A percentile compares a stretch with the other conserved stretches of the same genome.
phyloP scores from a whole-genome alignment of 92 coral and sea anemone genomes.

The Desmophyllum pertusum region DNA sequence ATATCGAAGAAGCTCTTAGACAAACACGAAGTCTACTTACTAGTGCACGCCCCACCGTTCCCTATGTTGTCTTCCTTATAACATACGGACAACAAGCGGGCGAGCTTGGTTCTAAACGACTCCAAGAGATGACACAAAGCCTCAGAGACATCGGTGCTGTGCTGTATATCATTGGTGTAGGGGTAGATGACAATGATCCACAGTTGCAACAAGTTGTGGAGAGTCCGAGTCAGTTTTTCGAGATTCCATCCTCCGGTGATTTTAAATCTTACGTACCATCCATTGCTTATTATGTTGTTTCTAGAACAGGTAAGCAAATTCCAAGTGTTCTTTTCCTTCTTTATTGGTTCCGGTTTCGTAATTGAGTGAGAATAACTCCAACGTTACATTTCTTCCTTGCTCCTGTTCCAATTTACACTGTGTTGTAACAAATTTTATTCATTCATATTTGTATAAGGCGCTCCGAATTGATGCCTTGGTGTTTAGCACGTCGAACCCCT shows the following conservation, averaged over 20 bases:
- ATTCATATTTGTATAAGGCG: too few species aligned
- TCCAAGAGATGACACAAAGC: slow-evolving; percentile 14
- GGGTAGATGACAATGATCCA: slow-evolving; percentile 43
- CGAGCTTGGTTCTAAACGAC: slow-evolving; percentile 30
- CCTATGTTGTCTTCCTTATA: slow-evolving; percentile 62
- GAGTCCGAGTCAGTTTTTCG: slow-evolving; percentile 63
- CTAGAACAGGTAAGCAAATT: slow-evolving; percentile 46
- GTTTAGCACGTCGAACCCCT: too few species aligned
- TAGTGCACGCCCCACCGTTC: slow-evolving; percentile 48
- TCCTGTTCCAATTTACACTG: not conserved
- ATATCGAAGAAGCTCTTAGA: slow-evolving; percentile 45
- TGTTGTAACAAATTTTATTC: not conserved
- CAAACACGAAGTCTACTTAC: slow-evolving; percentile 39
- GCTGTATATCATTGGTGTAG: slow-evolving; percentile 55
- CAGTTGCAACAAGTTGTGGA: slow-evolving; percentile 52
- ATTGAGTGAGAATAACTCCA: not conserved
- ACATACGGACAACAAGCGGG: slow-evolving; percentile 63
- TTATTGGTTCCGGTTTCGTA: not conserved
- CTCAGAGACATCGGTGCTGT: slow-evolving; percentile 38
- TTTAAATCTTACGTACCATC: slow-evolving; percentile 46
- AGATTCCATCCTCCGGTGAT: slow-evolving; percentile 50
- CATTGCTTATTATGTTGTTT: slow-evolving; percentile 47
- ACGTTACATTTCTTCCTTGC: not conserved
- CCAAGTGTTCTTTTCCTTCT: not conserved
- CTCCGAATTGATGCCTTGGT: too few species aligned